phyloP scores from a whole-genome alignment of 2,888 invertebrate species.

The Boloria euphrosyne region DNA sequence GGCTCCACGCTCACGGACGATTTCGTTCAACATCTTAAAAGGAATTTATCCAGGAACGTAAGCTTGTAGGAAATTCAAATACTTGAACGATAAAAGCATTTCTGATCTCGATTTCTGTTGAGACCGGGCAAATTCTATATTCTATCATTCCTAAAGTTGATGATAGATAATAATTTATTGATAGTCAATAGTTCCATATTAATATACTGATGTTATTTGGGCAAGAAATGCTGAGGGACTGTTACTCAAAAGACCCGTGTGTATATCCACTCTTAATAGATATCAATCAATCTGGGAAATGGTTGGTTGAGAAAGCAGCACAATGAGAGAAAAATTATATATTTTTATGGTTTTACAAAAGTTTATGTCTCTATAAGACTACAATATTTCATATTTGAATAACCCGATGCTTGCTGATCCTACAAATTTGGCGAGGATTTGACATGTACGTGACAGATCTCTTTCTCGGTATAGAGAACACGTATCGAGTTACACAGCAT shows the following conservation, averaged over 20 bases:
- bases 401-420: slow-evolving; percentile 6
- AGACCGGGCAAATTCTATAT: slow-evolving; percentile 59
- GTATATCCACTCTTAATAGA: no score
- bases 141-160: slow-evolving; percentile 41
- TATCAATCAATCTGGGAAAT: no score
- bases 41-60: slow-evolving; percentile 63
- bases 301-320: no score
- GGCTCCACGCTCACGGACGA: slow-evolving; percentile 49
- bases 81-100: slow-evolving; percentile 65
- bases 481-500: slow-evolving; percentile 10
- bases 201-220: no score
- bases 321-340: neutral
- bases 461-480: slow-evolving; percentile 1
- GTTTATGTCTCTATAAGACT: neutral
- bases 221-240: no score
- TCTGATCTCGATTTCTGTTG: slow-evolving; percentile 60
- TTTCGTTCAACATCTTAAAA: slow-evolving; percentile 59
- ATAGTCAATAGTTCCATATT: neutral
- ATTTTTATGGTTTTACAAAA: neutral
- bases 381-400: slow-evolving; percentile 14
- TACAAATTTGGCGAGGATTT: slow-evolving; percentile 11
- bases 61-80: slow-evolving; percentile 68
- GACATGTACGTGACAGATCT: slow-evolving; percentile 4
- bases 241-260: no score
- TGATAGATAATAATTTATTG: neutral